Evolutionary conservation across 2,888 invertebrate species (phyloP).

Genomic region (Melangyna quadrimaculata): DNA sequence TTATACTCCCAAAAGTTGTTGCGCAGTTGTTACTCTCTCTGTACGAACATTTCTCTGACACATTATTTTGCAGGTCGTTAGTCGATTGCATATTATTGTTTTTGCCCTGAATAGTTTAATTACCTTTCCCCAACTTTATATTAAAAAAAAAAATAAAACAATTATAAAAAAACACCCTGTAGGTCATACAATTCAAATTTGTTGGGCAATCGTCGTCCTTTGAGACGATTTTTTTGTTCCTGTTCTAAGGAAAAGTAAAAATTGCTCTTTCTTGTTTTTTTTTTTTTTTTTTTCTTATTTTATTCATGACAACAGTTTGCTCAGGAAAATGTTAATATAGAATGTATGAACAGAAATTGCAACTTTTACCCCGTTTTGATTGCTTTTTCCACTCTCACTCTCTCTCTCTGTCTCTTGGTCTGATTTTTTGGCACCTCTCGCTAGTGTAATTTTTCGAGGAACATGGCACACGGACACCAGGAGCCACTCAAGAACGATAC

Average conservation of each 20-base stretch:
- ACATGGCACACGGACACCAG: conserved; percentile 41
- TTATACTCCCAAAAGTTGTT: conserved; percentile 53
- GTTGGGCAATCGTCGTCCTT: conserved; percentile 39
- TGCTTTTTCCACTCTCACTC: not conserved
- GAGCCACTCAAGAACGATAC: conserved; percentile 41
- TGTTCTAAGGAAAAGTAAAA: not conserved
- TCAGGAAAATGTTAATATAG: not conserved
- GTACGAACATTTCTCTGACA: conserved; percentile 48
- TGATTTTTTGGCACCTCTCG: conserved; percentile 36
- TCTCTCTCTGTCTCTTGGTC: not conserved
- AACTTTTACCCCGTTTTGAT: conserved; percentile 25
- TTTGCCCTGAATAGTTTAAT: conserved; percentile 55
- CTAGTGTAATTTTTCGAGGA: conserved; percentile 55
- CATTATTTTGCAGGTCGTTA: conserved; percentile 60
- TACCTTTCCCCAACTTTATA: conserved; percentile 39
- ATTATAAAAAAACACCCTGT: conserved; percentile 14
- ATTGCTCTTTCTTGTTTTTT: not conserved
- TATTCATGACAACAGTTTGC: conserved; percentile 17
- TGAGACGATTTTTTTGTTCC: not conserved
- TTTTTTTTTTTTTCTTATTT: conserved; percentile 7
- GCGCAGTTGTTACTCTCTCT: conserved; percentile 51
- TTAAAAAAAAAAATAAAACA: not conserved
- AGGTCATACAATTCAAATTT: conserved; percentile 39
- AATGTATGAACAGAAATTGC: conserved; percentile 27
- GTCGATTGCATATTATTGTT: conserved; percentile 34